Evolutionary conservation across 1,140 invertebrate species (phyloP), one percentile per base, ranked within the genome.

Genomic region (Heliconius nattereri): DNA sequence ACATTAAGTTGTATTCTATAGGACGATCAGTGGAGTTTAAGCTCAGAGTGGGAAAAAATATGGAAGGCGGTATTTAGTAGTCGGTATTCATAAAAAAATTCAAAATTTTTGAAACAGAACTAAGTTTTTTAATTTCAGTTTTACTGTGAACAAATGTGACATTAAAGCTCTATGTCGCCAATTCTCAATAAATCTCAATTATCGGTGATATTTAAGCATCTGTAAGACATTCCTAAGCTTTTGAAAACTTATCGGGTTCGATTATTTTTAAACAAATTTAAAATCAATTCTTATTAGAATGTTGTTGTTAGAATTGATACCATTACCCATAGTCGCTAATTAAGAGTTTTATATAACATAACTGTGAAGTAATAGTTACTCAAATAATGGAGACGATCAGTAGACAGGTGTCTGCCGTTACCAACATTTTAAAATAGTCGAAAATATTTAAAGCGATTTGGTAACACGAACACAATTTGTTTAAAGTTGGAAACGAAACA

Each of bases 401-500:
- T 66, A 16, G 13, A 66, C 26, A 66, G 54, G 60, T 66, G 60
- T 29, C 3, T 29, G 23, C 16, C 19, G 19, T 52, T 20, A 45
- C 6, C 8, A 66, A 29, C 60, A 66, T 13, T 13, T 66, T 23
- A 57, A 66, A 66, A 66, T 6, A 29, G 60, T 66, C 9, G 29
- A 29, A 11, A 60, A 66, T 66, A 66, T 66, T 66, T 16, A 66
- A 66, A 66, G 60, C 60, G 60, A 66, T 26, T 66, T 29, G 60
- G 60, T 26, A 13, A 66, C 11, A 66, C 60, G 23, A 11, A 29
- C 26, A 23, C 54, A 54, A 70, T 66, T 70, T 76, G 49, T 66
- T 76, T 40, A 35, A 52, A 76, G 11, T 66, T 16, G 74, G 16
- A 75, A 40, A 32, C 7, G 29, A 66, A 57, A 76, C 54, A 75